Conservation (phyloP, 2,113 vertebrate species). For the Octodon degus region DNA sequence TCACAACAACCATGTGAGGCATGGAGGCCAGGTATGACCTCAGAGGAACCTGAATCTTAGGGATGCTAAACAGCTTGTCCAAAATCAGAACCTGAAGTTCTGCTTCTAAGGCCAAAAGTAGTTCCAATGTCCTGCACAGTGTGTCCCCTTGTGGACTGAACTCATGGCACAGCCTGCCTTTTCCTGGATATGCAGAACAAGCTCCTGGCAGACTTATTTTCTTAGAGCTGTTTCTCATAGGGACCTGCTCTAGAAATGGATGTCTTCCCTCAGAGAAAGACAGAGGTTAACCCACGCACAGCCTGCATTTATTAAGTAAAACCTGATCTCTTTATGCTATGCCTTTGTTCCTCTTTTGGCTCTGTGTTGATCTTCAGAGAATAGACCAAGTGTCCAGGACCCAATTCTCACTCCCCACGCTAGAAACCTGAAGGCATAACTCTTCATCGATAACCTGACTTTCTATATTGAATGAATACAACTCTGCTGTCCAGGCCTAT, state of each 20-base stretch:
- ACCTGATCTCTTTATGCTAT: neutral
- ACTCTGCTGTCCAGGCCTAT: neutral
- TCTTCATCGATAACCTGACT: neutral
- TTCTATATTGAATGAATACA: neutral
- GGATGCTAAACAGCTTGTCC: neutral
- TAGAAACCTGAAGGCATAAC: neutral
- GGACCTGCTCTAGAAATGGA: neutral
- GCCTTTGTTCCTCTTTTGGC: neutral
- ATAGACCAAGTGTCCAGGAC: neutral
- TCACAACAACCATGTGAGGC: constrained; percentile 46
- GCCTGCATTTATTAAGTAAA: neutral
- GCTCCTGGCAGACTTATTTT: neutral
- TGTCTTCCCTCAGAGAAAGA: neutral
- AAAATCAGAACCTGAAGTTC: neutral
- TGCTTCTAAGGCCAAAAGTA: neutral
- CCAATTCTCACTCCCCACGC: neutral
- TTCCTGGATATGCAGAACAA: neutral
- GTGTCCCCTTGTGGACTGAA: neutral
- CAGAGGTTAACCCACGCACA: neutral
- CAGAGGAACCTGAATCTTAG: neutral
- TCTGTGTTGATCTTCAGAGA: neutral
- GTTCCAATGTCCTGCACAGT: neutral
- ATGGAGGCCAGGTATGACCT: neutral
- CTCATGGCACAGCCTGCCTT: too few relatives aligned
- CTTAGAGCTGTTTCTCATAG: neutral